These are phyloP conservation scores for Daubentonia madagascariensis DNA, from an alignment of 2,113 vertebrate species.

Conservation along the genomic window DNA sequence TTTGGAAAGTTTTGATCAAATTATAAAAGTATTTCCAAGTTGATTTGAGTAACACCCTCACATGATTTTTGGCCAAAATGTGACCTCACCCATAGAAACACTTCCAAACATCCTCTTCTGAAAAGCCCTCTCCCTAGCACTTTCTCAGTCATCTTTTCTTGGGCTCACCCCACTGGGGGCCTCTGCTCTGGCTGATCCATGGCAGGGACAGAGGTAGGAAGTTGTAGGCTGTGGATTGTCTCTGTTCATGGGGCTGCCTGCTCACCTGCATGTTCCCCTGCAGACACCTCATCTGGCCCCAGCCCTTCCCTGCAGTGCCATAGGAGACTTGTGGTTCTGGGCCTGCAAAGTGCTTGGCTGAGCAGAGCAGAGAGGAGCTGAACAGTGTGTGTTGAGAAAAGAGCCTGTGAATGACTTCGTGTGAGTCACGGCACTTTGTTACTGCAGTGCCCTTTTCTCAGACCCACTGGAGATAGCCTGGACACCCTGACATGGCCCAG, in stretches of 20 bases:
- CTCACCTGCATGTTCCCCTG: background rate
- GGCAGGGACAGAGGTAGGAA: no score
- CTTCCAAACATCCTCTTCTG: background rate
- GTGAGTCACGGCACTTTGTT: background rate
- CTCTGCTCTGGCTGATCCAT: background rate
- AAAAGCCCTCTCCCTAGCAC: background rate
- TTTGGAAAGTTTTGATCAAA: slow-evolving; percentile 24
- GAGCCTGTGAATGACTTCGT: background rate
- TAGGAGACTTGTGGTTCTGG: background rate
- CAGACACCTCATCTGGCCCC: rapidly evolving
- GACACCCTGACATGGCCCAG: background rate
- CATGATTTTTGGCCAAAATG: background rate
- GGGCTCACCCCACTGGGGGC: background rate
- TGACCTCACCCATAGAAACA: background rate
- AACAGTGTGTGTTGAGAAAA: background rate
- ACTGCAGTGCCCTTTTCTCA: no score
- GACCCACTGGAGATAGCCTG: background rate
- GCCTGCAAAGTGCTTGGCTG: background rate
- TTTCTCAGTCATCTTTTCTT: background rate
- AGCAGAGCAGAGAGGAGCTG: background rate
- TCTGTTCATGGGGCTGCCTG: rapidly evolving
- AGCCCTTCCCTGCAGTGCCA: background rate
- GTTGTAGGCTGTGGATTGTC: background rate
- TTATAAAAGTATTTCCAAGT: slow-evolving; percentile 30
- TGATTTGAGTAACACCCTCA: background rate